Evolutionary conservation across 2,113 vertebrate species (phyloP).

Genomic region (Silurus asotus): DNA sequence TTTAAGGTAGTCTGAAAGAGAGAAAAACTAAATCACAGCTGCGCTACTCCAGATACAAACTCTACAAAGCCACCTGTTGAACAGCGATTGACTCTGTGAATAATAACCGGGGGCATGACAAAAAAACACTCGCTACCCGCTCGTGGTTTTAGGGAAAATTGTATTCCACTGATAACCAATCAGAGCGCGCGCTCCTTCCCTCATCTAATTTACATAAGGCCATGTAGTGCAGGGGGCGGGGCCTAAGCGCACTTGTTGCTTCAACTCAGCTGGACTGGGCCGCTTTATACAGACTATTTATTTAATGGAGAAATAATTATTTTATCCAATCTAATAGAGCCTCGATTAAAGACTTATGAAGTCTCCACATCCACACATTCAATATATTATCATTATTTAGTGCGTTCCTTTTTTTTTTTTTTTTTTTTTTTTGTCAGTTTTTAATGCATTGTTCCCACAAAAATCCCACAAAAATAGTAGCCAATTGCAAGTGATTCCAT

Average conservation of each 20-base stretch:
- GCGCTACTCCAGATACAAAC: slow-evolving; percentile 26
- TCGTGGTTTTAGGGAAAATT: slow-evolving; percentile 60
- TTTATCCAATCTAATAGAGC: background rate
- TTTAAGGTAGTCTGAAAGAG: background rate
- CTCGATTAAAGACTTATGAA: background rate
- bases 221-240: slow-evolving; percentile 59
- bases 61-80: slow-evolving; percentile 64
- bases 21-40: slow-evolving; percentile 22
- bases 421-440: background rate
- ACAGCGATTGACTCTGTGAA: slow-evolving; percentile 53
- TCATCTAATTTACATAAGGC: slow-evolving; percentile 65
- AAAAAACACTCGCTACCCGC: slow-evolving; percentile 54
- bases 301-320: background rate
- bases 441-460: background rate
- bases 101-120: slow-evolving; percentile 50
- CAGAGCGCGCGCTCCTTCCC: slow-evolving; percentile 35
- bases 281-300: slow-evolving; percentile 10
- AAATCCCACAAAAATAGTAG: background rate
- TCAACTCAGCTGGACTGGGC: slow-evolving; percentile 2
- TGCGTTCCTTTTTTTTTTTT: background rate
- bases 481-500: no score
- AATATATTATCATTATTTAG: background rate
- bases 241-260: slow-evolving; percentile 67
- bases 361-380: background rate
- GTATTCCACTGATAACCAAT: slow-evolving; percentile 66